These are phyloP conservation scores for Parnassius orleans DNA, from an alignment of 2,888 invertebrate species.

Conservation along the genomic window DNA sequence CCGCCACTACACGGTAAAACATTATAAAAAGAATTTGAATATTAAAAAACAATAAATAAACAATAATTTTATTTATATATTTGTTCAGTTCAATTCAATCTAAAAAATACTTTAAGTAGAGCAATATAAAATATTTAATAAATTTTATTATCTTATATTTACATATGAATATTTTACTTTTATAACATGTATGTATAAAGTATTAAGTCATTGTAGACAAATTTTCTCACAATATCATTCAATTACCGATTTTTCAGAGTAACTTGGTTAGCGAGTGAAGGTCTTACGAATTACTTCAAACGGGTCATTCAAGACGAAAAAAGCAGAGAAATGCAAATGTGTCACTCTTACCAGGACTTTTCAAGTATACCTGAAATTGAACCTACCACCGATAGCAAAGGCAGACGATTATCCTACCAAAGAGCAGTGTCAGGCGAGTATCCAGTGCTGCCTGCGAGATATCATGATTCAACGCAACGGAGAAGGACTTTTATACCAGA, in stretches of 20 bases:
- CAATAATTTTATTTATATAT: too few relatives aligned
- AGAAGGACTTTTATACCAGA: constrained; percentile 51
- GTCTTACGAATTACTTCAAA: constrained; percentile 62
- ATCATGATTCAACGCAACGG: constrained; percentile 48
- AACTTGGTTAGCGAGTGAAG: constrained; percentile 71
- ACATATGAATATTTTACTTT: too few relatives aligned
- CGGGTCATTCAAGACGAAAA: constrained; percentile 65
- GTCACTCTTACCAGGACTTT: constrained; percentile 60
- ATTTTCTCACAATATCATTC: too few relatives aligned
- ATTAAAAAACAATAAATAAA: too few relatives aligned
- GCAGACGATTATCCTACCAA: constrained; percentile 67
- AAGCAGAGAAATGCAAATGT: constrained; percentile 46
- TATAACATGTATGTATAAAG: too few relatives aligned
- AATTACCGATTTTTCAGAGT: constrained; percentile 53
- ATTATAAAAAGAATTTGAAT: too few relatives aligned
- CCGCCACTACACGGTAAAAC: too few relatives aligned
- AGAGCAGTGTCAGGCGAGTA: constrained; percentile 73
- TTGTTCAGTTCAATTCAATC: too few relatives aligned
- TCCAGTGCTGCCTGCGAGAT: constrained; percentile 44
- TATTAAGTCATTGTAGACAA: too few relatives aligned
- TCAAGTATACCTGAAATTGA: constrained; percentile 55
- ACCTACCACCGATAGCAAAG: constrained; percentile 50
- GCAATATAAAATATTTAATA: too few relatives aligned
- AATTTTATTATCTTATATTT: too few relatives aligned
- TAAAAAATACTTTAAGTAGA: too few relatives aligned